Base-by-base conservation (phyloP, 2,113 vertebrate genomes). In the Capreolus pygargus region DNA sequence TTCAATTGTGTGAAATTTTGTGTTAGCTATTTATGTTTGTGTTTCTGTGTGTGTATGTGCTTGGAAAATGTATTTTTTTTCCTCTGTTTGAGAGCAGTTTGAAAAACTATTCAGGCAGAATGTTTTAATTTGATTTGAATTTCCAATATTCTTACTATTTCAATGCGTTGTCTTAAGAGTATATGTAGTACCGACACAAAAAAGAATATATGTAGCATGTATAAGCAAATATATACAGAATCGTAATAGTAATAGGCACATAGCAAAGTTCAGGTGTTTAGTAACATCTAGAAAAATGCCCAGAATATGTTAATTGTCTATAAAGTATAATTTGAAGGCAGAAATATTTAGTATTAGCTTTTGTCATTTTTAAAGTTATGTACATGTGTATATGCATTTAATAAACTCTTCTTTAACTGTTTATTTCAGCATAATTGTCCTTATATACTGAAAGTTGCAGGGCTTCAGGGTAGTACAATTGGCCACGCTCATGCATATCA, bases 1-100 rank as follows among this genome's bases (percentile, higher is more conserved):
- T 95, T 98, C 96, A 98, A 98, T 97, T 97, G 19, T 85, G 9
- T 95, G 43, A 79, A 17, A 60, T 36, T 67, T 21, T 54, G 11
- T 78, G 36, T 94, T 89, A 79, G 92, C 3, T 82, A 5, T 58
- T 25, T 54, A 2, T 95, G 8, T 93, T 28, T 43, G 13, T 74
- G 13, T 50, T 7, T 82, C 36, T 67, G 1, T 82, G 15, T 84
- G 30, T 78, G 36, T 85, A 13, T 67, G 5, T 78, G 6, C n/a
- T 91, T 23, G 14, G 3, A 52, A 92, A 93, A 57, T 98, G 13
- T 30, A 33, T 95, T 86, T 47, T 7, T 7, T 82, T 27, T 60
- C 67, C 30, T 27, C 91, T 97, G 43, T 47, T 52, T 57, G 47
- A 91, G 14, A 94, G 47, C 39, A 36, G 25, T 81, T 87, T 96